phyloP scores from a whole-genome alignment of 2,888 invertebrate species.

The Orchesella flavescens region DNA sequence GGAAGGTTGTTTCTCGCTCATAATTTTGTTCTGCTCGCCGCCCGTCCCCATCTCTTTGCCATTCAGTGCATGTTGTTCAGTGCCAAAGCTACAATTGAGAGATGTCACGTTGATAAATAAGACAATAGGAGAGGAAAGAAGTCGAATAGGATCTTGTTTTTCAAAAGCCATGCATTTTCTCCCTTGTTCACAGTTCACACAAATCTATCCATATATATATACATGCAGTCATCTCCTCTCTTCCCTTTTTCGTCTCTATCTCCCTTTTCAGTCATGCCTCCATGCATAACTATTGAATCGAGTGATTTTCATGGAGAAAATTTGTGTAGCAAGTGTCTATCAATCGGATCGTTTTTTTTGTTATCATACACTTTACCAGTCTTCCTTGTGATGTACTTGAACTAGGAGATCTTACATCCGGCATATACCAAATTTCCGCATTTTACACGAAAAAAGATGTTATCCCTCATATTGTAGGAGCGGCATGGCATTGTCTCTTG shows the following conservation, averaged over 20 bases:
- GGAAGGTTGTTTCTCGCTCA: no score
- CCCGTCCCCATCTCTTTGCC: no score
- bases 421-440: neutral
- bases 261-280: slow-evolving; percentile 5
- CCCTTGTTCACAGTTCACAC: neutral
- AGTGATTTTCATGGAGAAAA: neutral
- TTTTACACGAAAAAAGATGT: no score
- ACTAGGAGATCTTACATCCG: neutral
- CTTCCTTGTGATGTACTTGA: neutral
- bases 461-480: no score
- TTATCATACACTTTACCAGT: neutral
- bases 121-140: no score
- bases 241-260: neutral
- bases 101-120: no score
- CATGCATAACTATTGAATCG: slow-evolving; percentile 9
- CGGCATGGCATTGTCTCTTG: neutral
- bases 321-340: slow-evolving; percentile 7
- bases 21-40: no score
- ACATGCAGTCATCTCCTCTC: neutral
- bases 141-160: no score
- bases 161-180: no score
- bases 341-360: neutral
- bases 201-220: neutral
- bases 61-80: no score
- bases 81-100: no score